These are phyloP conservation scores for Mycogona germanica DNA, from an alignment of 2,888 invertebrate species.

Conservation along the genomic window DNA sequence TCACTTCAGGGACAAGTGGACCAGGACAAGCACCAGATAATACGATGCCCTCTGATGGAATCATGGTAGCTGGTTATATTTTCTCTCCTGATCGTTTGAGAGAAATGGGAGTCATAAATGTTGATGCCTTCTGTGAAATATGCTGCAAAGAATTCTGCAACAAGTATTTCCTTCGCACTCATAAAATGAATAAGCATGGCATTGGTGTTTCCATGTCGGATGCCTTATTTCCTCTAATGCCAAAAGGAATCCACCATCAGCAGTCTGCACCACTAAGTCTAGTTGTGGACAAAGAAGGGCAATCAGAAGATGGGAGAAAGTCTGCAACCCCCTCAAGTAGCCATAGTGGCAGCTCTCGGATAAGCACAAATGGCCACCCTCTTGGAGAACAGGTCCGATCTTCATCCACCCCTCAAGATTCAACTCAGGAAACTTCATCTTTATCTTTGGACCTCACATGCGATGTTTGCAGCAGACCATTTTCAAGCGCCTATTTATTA, in stretches of 20 bases:
- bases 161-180: conserved; percentile 81
- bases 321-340: conserved; percentile 33
- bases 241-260: neutral
- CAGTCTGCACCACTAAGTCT: conserved; percentile 14
- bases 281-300: conserved; percentile 19
- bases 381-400: conserved; percentile 14
- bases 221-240: neutral
- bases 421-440: conserved; percentile 20
- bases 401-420: conserved; percentile 11
- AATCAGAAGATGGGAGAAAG: conserved; percentile 33
- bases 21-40: neutral
- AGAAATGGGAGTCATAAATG: conserved; percentile 53
- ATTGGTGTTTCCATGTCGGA: conserved; percentile 38
- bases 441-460: conserved; percentile 30
- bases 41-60: neutral
- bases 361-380: conserved; percentile 9
- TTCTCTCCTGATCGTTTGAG: conserved; percentile 59
- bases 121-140: conserved; percentile 85
- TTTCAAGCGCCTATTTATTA: conserved; percentile 35
- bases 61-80: conserved; percentile 18
- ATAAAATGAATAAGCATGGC: conserved; percentile 88
- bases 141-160: conserved; percentile 90
- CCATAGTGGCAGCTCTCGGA: conserved; percentile 20
- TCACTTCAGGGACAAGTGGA: neutral
- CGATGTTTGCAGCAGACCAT: conserved; percentile 33